phyloP scores from a whole-genome alignment of 2,888 invertebrate genomes.

The Cerastis rubricosa region DNA sequence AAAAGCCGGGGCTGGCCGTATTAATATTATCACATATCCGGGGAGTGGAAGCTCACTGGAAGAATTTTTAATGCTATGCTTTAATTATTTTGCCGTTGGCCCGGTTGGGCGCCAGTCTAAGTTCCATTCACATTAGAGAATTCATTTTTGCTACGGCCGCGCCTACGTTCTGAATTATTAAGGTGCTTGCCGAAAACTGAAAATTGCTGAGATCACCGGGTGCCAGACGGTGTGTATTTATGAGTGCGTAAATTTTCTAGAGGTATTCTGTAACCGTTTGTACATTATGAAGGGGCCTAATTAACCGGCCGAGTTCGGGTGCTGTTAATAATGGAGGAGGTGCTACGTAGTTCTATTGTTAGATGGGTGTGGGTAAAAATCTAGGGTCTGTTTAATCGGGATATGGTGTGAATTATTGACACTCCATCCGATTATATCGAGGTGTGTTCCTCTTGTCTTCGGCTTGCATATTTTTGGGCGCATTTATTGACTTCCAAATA shows the following conservation, averaged over 20 bases:
- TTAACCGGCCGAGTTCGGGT: constrained; percentile 82
- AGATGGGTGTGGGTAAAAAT: constrained; percentile 62
- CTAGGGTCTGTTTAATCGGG: constrained; percentile 48
- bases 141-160: constrained; percentile 86
- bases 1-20: constrained; percentile 74
- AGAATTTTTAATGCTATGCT: constrained; percentile 90
- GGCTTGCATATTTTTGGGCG: background rate
- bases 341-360: constrained; percentile 72
- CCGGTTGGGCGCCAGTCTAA: constrained; percentile 77
- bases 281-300: constrained; percentile 89
- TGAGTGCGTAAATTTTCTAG: constrained; percentile 85
- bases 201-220: constrained; percentile 86
- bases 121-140: constrained; percentile 90
- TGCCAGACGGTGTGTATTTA: constrained; percentile 82
- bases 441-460: background rate
- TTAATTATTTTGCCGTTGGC: constrained; percentile 89
- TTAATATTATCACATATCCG: constrained; percentile 91
- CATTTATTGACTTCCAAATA: background rate
- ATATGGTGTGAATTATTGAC: constrained; percentile 40
- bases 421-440: background rate
- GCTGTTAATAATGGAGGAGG: constrained; percentile 76
- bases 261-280: constrained; percentile 86
- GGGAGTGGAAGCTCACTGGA: constrained; percentile 84
- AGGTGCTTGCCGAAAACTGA: constrained; percentile 87
- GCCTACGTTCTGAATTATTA: constrained; percentile 72